Evolutionary conservation across 2,888 invertebrate genomes (phyloP).

Genomic region (Nomada hirtipes): DNA sequence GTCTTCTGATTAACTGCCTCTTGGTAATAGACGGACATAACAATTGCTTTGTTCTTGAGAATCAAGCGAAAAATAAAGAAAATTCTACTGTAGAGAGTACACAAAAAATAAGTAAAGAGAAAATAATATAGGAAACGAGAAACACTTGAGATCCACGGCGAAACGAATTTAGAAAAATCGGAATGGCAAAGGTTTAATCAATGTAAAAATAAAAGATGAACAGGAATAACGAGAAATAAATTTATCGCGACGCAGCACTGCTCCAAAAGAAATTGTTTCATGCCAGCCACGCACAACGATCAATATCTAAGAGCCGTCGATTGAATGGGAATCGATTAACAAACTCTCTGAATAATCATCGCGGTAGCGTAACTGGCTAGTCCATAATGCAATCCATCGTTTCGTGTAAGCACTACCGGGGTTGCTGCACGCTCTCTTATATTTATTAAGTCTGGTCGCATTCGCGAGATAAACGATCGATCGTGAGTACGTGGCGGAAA

Average conservation of each 20-base stretch:
- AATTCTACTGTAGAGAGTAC: too few species aligned
- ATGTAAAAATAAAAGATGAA: neutral
- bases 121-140: too few species aligned
- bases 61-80: too few species aligned
- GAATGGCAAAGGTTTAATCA: neutral
- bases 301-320: neutral
- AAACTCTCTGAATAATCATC: slow-evolving; percentile 35
- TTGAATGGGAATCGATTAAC: slow-evolving; percentile 47
- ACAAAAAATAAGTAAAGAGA: too few species aligned
- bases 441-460: slow-evolving; percentile 17
- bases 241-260: too few species aligned
- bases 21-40: too few species aligned
- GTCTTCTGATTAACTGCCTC: too few species aligned
- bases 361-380: slow-evolving; percentile 18
- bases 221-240: neutral
- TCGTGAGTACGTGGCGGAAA: slow-evolving; percentile 24
- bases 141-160: too few species aligned
- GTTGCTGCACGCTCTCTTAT: slow-evolving; percentile 7
- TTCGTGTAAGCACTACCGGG: neutral
- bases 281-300: neutral
- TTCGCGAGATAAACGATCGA: slow-evolving; percentile 40
- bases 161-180: too few species aligned
- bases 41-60: too few species aligned
- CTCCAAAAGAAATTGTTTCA: neutral
- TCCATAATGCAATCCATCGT: slow-evolving; percentile 26